These are phyloP conservation scores for Odobenus rosmarus DNA, from an alignment of 2,113 vertebrate genomes.

Conservation along the genomic window DNA sequence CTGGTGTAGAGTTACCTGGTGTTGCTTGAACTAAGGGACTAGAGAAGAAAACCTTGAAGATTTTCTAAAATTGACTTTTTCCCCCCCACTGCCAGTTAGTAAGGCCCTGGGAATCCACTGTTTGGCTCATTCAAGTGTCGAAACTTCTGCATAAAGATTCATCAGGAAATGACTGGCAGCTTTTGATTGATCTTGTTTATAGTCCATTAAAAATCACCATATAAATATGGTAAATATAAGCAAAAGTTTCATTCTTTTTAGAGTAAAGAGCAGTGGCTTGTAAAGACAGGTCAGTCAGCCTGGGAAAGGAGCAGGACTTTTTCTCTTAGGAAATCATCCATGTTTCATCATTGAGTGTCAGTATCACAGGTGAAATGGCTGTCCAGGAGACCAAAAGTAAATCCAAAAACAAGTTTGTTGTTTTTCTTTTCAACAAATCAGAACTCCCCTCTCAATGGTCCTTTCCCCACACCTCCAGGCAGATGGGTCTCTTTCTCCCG, in stretches of 20 bases:
- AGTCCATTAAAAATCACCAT: background rate
- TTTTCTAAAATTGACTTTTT: background rate
- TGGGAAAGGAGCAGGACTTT: background rate
- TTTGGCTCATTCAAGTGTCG: background rate
- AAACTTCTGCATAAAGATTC: background rate
- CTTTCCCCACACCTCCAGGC: background rate
- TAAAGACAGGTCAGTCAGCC: background rate
- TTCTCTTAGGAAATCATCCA: background rate
- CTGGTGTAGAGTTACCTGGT: background rate
- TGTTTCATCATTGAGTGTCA: background rate
- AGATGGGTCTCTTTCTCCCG: background rate
- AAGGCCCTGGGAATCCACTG: background rate
- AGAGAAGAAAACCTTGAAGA: background rate
- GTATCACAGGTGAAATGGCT: background rate
- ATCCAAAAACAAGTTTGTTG: background rate
- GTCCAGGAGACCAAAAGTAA: background rate
- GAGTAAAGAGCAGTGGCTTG: background rate
- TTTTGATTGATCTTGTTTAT: background rate
- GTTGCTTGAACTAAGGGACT: background rate
- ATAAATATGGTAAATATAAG: background rate
- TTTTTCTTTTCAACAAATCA: background rate
- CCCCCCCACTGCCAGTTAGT: background rate
- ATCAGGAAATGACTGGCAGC: background rate
- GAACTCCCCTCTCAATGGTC: too few relatives aligned
- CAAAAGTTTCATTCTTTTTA: background rate